These are phyloP conservation scores for Alitta virens DNA, from an alignment of 2,888 invertebrate genomes.

Conservation along the genomic window DNA sequence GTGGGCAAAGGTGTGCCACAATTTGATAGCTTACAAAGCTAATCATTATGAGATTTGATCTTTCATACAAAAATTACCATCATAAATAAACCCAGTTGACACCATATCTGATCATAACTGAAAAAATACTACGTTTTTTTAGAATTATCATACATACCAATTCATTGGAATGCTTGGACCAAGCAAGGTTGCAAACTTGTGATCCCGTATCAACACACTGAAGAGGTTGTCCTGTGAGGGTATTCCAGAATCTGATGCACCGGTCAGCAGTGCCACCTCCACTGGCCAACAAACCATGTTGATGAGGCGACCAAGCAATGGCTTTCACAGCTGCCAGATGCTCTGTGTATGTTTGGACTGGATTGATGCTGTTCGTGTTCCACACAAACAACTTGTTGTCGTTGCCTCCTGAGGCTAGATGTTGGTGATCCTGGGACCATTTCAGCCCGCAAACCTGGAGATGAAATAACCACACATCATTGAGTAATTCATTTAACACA, in stretches of 20 bases:
- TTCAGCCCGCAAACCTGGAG: conserved; percentile 83
- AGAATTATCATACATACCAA: no score
- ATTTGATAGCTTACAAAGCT: no score
- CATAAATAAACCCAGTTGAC: no score
- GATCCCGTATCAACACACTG: conserved; percentile 88
- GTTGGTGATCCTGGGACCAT: conserved; percentile 97
- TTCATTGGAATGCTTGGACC: conserved; percentile 94
- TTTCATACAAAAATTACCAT: no score
- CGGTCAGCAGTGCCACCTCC: conserved; percentile 96
- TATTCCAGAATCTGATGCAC: conserved; percentile 65
- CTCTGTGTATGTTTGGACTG: conserved; percentile 63
- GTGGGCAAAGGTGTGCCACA: no score
- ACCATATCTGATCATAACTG: no score
- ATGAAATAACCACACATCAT: not conserved
- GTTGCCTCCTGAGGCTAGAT: conserved; percentile 96
- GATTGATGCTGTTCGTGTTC: conserved; percentile 52
- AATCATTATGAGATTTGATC: no score
- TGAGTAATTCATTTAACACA: no score
- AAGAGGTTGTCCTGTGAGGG: conserved; percentile 71
- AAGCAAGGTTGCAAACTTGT: conserved; percentile 88
- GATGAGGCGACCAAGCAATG: conserved; percentile 97
- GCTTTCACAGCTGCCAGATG: conserved; percentile 62
- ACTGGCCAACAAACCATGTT: conserved; percentile 81
- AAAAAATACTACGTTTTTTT: no score
- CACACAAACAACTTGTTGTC: conserved; percentile 94